Evolutionary conservation across 2,113 vertebrate genomes (phyloP).

Genomic region (Muntiacus reevesi): DNA sequence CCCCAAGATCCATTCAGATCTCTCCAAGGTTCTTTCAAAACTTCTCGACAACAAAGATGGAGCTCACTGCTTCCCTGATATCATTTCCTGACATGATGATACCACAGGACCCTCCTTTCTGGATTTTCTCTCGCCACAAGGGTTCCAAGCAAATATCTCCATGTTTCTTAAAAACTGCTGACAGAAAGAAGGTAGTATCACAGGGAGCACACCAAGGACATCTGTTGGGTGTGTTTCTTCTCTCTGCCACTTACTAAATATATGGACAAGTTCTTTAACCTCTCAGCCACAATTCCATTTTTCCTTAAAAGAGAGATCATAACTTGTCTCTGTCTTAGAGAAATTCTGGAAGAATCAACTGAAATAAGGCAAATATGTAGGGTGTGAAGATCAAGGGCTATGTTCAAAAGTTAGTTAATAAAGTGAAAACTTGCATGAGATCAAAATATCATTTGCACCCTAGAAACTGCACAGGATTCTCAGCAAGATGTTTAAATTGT

Average conservation of each 20-base stretch:
- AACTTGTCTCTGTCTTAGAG: background rate
- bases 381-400: background rate
- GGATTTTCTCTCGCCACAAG: background rate
- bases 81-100: background rate
- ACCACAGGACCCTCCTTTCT: background rate
- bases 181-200: background rate
- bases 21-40: background rate
- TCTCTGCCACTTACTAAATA: background rate
- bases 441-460: background rate
- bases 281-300: background rate
- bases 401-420: background rate
- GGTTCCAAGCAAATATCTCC: background rate
- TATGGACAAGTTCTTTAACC: background rate
- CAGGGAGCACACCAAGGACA: background rate
- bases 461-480: background rate
- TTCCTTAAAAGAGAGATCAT: background rate
- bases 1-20: background rate
- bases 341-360: background rate
- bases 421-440: background rate
- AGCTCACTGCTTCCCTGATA: background rate
- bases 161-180: background rate
- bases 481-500: background rate
- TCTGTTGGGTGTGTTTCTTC: background rate
- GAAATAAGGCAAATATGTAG: background rate
- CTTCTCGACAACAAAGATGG: background rate